phyloP scores from a whole-genome alignment of 1,140 invertebrate species.

The Macrobrachium nipponense region DNA sequence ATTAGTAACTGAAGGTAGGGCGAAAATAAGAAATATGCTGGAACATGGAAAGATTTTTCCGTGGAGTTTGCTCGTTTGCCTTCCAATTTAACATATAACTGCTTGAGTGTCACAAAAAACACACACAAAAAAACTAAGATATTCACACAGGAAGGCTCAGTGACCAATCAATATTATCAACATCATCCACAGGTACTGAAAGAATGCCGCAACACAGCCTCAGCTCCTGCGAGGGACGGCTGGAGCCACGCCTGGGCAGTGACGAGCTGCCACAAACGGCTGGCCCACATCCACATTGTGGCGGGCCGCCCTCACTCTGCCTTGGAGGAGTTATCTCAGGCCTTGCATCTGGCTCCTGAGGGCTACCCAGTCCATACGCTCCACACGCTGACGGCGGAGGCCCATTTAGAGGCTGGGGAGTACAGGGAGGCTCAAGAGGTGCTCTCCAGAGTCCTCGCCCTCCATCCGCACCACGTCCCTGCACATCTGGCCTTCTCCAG shows the following conservation, averaged over 20 bases:
- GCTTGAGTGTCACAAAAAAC: too few species aligned
- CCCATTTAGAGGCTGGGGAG: constrained; percentile 82
- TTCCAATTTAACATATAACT: too few species aligned
- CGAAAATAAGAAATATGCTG: too few species aligned
- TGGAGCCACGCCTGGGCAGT: constrained; percentile 57
- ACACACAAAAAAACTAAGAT: too few species aligned
- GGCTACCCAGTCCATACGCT: constrained; percentile 69
- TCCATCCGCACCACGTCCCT: constrained; percentile 87
- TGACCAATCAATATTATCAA: neutral
- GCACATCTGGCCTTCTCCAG: constrained; percentile 92
- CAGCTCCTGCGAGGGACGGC: constrained; percentile 60
- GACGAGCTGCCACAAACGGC: constrained; percentile 57
- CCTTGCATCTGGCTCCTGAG: constrained; percentile 41
- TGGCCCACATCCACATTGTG: constrained; percentile 48
- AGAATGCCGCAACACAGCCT: constrained; percentile 42
- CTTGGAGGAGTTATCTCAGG: constrained; percentile 45
- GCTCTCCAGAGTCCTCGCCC: constrained; percentile 82
- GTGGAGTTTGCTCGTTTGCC: too few species aligned
- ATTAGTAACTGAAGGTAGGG: too few species aligned
- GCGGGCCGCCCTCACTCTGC: constrained; percentile 40
- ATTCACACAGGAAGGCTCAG: too few species aligned
- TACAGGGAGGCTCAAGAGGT: constrained; percentile 86
- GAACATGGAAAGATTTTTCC: too few species aligned
- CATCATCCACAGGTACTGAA: constrained; percentile 47
- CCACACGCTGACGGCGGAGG: constrained; percentile 88